A percentile compares a stretch with the other conserved stretches of the same genome.
Conservation (phyloP, 2,113 vertebrate species). For the Chitala chitala region DNA sequence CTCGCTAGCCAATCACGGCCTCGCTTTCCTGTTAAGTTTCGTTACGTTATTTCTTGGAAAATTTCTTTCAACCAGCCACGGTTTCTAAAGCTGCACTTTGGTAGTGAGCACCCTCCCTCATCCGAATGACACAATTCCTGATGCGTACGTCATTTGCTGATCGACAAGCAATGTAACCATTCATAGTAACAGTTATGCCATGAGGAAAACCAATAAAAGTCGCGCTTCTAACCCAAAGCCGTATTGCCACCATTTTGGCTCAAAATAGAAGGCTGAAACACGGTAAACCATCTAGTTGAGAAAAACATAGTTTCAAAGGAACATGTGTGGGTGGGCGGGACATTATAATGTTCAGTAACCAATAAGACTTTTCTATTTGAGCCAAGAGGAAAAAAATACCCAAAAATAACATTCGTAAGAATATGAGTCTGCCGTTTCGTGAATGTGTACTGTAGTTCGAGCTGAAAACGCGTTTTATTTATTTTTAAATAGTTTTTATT, state of each 20-base stretch:
- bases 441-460: not conserved
- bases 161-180: slow-evolving; percentile 39
- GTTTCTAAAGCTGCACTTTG: slow-evolving; percentile 45
- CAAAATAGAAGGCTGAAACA: not conserved
- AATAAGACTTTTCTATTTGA: not conserved
- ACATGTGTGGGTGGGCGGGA: slow-evolving; percentile 11
- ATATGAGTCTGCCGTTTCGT: not conserved
- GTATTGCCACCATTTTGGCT: slow-evolving; percentile 29
- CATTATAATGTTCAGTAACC: not conserved
- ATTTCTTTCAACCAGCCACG: not conserved
- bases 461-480: not conserved
- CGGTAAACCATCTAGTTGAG: not conserved
- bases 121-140: no score
- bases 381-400: not conserved
- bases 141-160: slow-evolving; percentile 8
- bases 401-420: slow-evolving; percentile 1
- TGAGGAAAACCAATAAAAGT: slow-evolving; percentile 37
- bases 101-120: not conserved
- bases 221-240: fast-evolving
- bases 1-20: no score
- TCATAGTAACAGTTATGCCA: not conserved
- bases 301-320: slow-evolving; percentile 41
- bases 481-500: not conserved
- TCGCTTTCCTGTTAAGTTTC: no score
- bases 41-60: slow-evolving; percentile 55